phyloP scores from a whole-genome alignment of 1,140 invertebrate genomes.

The Aphidius ervi region DNA sequence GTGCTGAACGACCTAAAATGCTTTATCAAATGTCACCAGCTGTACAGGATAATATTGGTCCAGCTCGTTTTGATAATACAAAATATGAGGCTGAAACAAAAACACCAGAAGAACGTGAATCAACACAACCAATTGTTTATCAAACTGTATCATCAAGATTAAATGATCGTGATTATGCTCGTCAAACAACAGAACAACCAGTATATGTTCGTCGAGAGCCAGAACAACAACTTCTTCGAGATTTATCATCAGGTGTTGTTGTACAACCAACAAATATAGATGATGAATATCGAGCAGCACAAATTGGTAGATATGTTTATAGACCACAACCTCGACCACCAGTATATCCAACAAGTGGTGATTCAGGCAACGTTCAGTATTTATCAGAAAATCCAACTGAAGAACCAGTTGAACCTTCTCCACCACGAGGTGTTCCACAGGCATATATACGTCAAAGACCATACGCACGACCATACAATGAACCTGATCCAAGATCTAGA shows the following conservation, averaged over 20 bases:
- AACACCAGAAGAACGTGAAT: constrained; percentile 36
- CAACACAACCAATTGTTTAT: constrained; percentile 39
- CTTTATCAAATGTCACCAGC: constrained; percentile 31
- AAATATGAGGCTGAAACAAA: constrained; percentile 41
- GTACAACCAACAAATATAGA: constrained; percentile 36
- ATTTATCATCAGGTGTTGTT: constrained; percentile 35
- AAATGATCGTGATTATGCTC: constrained; percentile 33
- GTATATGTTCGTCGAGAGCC: constrained; percentile 38
- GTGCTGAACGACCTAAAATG: constrained; percentile 42
- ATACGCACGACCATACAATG: not conserved
- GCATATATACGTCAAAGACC: constrained; percentile 33
- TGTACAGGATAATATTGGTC: constrained; percentile 49
- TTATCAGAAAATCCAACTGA: constrained; percentile 37
- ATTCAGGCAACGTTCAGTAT: constrained; percentile 42
- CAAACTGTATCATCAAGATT: constrained; percentile 28
- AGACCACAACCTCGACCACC: constrained; percentile 34
- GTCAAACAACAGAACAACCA: constrained; percentile 37
- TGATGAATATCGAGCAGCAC: constrained; percentile 40
- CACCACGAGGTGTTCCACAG: constrained; percentile 27
- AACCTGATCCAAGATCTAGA: constrained; percentile 21
- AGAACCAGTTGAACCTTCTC: constrained; percentile 31
- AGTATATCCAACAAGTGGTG: constrained; percentile 38
- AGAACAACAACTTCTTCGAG: constrained; percentile 36
- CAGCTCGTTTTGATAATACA: constrained; percentile 42
- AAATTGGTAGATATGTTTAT: constrained; percentile 37